Evolutionary conservation across 2,113 vertebrate species (phyloP), one percentile per base, ranked within the genome.

Genomic region (Grammomys surdaster): DNA sequence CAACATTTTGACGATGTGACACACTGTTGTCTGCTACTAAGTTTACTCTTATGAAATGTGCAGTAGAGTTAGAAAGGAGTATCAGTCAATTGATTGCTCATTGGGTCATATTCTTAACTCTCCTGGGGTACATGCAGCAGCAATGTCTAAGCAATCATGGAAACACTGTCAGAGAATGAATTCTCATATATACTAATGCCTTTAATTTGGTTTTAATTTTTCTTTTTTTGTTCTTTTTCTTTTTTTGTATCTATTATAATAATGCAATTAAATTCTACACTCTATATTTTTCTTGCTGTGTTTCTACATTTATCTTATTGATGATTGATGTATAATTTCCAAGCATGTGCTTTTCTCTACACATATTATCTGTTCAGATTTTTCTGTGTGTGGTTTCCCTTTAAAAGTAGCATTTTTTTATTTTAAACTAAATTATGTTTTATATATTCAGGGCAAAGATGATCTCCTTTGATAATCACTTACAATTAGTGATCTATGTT

Each of bases 391-490:
- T 89, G 82, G 87, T 65, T 63, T 90, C 58, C 65, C 96, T 94
- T 7, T 93, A 93, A 87, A 92, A 82, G 46, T 89, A 20, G 7
- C 58, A 82, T 54, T 93, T 40, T 40, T 96, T 91, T 46, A 93
- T 86, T 93, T 97, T 95, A n/a, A 95, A 78, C n/a, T 76, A 88
- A 95, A 82, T 93, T 88, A 77, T 90, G 70, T 73, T 95, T 48
- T 16, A 67, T 28, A 40, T 90, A 89, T 96, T 90, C 95, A 87
- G 40, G 20, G 36, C 60, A 84, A 92, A 76, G 11, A 56, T 90
- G 82, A 95, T 84, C 85, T 6, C 16, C 46, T 81, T 91, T 91
- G 91, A 89, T 92, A 81, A 80, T 91, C 13, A 78, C 36, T 92
- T 88, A n/a, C 90, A 94, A 73, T 80, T 88, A 69, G 77, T 90